Evolutionary conservation across 2,797 vertebrate species (phyloP).

Genomic region (Babyrousa celebensis): DNA sequence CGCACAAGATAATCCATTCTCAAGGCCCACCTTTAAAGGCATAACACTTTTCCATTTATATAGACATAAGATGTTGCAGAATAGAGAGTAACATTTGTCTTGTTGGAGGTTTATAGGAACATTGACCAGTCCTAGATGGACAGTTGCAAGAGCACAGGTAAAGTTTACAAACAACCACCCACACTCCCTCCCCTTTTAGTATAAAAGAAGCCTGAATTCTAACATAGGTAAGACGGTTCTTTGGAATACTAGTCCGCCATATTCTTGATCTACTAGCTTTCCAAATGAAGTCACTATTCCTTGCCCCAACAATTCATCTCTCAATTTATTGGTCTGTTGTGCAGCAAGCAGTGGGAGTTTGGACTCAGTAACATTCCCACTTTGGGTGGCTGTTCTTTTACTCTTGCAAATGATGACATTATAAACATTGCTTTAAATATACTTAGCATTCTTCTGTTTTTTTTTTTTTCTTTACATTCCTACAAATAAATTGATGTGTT

Average conservation of each 20-base stretch:
- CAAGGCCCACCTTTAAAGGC: neutral
- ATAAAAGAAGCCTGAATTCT: neutral
- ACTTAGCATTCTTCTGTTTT: neutral
- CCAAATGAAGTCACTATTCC: neutral
- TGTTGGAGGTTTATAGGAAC: neutral
- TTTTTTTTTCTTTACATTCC: constrained; percentile 30
- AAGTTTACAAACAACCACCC: neutral
- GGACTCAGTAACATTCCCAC: neutral
- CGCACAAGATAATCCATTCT: neutral
- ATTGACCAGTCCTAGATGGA: neutral
- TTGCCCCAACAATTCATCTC: neutral
- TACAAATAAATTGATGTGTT: constrained; percentile 1
- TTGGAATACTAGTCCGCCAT: neutral
- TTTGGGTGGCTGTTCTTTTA: neutral
- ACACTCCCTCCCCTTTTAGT: neutral
- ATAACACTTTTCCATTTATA: neutral
- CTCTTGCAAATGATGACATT: neutral
- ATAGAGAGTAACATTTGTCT: neutral
- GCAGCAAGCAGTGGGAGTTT: neutral
- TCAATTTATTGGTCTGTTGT: neutral
- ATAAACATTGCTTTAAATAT: constrained; percentile 45
- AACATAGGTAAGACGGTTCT: neutral
- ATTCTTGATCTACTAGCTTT: neutral
- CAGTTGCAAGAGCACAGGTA: neutral
- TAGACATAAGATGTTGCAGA: neutral